phyloP scores from a whole-genome alignment of 2,797 vertebrate genomes.

The Hydrocynus forskahlii region DNA sequence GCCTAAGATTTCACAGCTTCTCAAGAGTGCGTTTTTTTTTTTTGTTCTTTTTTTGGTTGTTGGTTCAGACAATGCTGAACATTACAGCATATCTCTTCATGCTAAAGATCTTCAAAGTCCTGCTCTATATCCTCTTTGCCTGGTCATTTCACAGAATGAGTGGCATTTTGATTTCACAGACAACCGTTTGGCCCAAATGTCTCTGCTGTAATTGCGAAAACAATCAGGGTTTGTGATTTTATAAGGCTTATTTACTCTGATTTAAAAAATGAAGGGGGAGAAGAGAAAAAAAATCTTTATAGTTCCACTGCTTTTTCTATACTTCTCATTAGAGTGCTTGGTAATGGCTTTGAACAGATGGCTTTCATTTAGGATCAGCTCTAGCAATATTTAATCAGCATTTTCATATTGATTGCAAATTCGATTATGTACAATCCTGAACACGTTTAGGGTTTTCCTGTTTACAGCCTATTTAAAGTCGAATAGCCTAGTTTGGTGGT shows the following conservation, averaged over 20 bases:
- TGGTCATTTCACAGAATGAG: conserved; percentile 60
- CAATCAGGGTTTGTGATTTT: conserved; percentile 72
- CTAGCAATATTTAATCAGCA: conserved; percentile 59
- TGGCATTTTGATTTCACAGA: conserved; percentile 67
- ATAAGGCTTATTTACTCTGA: conserved; percentile 80
- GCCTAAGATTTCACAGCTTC: conserved; percentile 61
- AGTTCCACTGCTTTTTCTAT: conserved; percentile 57
- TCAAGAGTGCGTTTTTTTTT: conserved; percentile 46
- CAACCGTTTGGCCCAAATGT: conserved; percentile 61
- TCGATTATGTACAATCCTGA: conserved; percentile 41
- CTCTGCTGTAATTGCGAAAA: conserved; percentile 78
- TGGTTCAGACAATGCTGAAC: conserved; percentile 47
- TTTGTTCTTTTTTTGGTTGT: conserved; percentile 41
- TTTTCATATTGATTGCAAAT: conserved; percentile 43
- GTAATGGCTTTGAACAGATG: conserved; percentile 57
- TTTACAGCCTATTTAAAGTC: conserved; percentile 46
- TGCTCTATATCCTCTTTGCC: conserved; percentile 54
- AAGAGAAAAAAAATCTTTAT: conserved; percentile 54
- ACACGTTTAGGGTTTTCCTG: conserved; percentile 52
- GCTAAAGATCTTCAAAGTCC: conserved; percentile 44
- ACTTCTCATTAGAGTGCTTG: conserved; percentile 68
- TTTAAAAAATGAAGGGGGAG: conserved; percentile 67
- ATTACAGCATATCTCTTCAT: conserved; percentile 49
- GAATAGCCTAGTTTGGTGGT: conserved; percentile 36
- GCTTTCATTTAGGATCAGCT: conserved; percentile 53